Base-by-base conservation (phyloP, 2,888 invertebrate genomes). In the Strigamia maritima region DNA sequence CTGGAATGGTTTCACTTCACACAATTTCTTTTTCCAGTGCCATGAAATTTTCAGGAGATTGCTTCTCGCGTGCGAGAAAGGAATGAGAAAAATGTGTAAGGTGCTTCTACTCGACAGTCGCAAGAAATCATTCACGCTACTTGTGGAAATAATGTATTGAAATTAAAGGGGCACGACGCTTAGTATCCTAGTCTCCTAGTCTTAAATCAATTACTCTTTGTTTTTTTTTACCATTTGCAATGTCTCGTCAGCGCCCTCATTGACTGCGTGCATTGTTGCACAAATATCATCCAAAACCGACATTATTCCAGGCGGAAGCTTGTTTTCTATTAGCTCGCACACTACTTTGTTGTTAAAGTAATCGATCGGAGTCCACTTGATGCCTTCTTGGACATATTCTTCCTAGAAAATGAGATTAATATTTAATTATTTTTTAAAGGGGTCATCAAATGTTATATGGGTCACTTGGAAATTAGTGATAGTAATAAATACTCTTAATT, bases 261-360 rank as follows among this genome's bases (percentile, higher is more conserved):
- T 88, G 78, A 91, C 91, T 4, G 90, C 90, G 84, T 91, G 91
- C 85, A 91, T 88, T 40, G 91, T 91, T 8, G 91, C 90, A 85
- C 91, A 91, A 0, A 91, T 89, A 84, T 91, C 91, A 83, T 91
- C 91, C 76, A 91, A 85, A 8, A 91, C 87, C 82, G 89, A 88
- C 87, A 91, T 90, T 76, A 91, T 88, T 76, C 91, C 91, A 0
- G 90, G 90, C 3, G 90, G 90, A 44, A 88, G 87, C 83, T 89
- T 89, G 40, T 87, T 87, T 84, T 91, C 91, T 78, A 91, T 90
- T 81, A 91, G 85, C 82, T 91, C 91, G 84, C 91, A 91, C 8
- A 91, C 91, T 76, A 91, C 86, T 84, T 90, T 89, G 84, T 91
- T 91, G 87, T 91, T 91, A 86, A 92, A 92, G 85, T 90, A 91